Base-by-base conservation (phyloP, 2,113 vertebrate species). In the Lichenostomus cassidix region DNA sequence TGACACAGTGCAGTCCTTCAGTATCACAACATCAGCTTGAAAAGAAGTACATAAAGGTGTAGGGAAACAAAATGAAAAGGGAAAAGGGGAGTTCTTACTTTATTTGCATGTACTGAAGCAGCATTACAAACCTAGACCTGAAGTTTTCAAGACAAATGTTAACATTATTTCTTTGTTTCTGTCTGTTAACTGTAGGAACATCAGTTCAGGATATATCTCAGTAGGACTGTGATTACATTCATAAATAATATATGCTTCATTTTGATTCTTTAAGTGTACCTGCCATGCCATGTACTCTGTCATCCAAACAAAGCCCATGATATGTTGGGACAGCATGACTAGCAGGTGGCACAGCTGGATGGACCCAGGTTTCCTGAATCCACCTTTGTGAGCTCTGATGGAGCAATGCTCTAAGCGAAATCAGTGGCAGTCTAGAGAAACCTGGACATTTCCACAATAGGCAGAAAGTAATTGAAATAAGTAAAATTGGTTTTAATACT, bases 211-310 rank as follows among this genome's bases (percentile, higher is more conserved):
- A 55, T 55, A 13, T 25, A 47, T 49, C 41, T 83, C 73, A 82
- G 58, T 24, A 79, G n/a, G 49, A 56, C 1, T 53, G 37, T 28
- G n/a, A 89, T 65, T 69, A 88, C 37, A 79, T 75, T 49, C 35
- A 91, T 67, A 94, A 95, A 91, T 84, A 75, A 81, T 60, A 53
- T 15, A 87, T n/a, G 18, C 28, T 91, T 79, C 19, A 17, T 81
- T 92, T 83, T 80, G 21, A 87, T 87, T 81, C 67, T 50, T 33
- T 60, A 18, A 15, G 24, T 56, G 44, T 63, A 84, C 29, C 60
- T 84, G 39, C 52, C 79, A 55, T 31, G 24, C 60, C 44, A 74
- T 55, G 78, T 83, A 65, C 29, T 77, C 68, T 33, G 42, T 52
- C 46, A 86, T 35, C 25, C 50, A 53, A 69, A 76, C 0, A 3